Evolutionary conservation across 2,113 vertebrate species (phyloP).

Genomic region (Haemorhous mexicanus): DNA sequence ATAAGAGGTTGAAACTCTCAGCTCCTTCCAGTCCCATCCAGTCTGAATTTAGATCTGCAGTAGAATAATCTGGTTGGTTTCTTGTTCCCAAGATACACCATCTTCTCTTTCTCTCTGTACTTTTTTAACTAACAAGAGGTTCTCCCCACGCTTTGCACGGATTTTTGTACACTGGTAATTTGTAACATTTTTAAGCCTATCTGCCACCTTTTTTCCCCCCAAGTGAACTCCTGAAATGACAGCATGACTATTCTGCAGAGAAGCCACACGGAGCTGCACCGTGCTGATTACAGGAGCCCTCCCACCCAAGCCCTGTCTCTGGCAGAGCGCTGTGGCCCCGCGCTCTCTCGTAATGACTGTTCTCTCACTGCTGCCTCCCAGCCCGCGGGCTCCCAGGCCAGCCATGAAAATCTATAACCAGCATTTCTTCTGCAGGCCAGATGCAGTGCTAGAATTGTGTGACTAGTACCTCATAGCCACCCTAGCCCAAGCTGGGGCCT

Average conservation of each 20-base stretch:
- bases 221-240: conserved; percentile 12
- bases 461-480: background rate
- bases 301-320: background rate
- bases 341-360: background rate
- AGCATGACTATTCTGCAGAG: background rate
- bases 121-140: background rate
- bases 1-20: background rate
- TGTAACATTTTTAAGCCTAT: background rate
- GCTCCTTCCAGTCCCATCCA: background rate
- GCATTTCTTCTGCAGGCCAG: background rate
- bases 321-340: background rate
- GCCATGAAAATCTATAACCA: background rate
- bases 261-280: background rate
- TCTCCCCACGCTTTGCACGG: background rate
- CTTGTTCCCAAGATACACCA: background rate
- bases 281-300: background rate
- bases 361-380: background rate
- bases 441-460: background rate
- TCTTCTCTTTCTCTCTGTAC: background rate
- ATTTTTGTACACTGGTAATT: background rate
- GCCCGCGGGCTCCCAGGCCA: background rate
- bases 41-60: background rate
- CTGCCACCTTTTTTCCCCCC: background rate
- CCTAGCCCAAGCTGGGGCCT: background rate
- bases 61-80: background rate